Percentiles rank a stretch among this genome's conserved stretches.
Evolutionary conservation across 92 coral and sea anemone species (phyloP).

Genomic region (Hydrozoanthus gracilis): DNA sequence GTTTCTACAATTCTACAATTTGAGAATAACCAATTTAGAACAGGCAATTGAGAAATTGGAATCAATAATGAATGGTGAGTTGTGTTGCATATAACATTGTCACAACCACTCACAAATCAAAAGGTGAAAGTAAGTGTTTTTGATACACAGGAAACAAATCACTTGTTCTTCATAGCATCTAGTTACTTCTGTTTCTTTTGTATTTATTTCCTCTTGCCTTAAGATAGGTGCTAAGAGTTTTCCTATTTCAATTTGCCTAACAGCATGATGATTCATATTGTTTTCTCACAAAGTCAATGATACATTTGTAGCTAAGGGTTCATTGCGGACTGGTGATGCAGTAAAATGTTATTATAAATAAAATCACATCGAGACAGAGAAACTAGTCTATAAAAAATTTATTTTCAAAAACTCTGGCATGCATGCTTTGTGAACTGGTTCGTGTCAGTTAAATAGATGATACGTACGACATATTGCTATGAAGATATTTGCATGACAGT

Average conservation of each 20-base stretch:
- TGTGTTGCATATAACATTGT: neutral
- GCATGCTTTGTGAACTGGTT: too few relatives aligned
- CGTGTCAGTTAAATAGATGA: too few relatives aligned
- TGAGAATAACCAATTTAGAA: neutral
- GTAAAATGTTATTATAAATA: too few relatives aligned
- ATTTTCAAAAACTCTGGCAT: too few relatives aligned
- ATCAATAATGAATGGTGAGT: neutral
- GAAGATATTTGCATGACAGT: too few relatives aligned
- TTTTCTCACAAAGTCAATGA: too few relatives aligned
- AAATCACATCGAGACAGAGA: too few relatives aligned
- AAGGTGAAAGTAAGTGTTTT: neutral
- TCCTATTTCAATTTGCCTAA: neutral
- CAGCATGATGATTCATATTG: too few relatives aligned
- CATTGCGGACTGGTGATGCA: too few relatives aligned
- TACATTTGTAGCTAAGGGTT: too few relatives aligned
- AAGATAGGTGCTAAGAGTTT: neutral
- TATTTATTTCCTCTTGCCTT: neutral
- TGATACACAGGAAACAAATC: neutral
- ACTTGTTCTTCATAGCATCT: neutral
- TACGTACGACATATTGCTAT: too few relatives aligned
- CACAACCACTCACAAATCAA: neutral
- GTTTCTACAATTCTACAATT: neutral
- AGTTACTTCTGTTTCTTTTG: conserved; percentile 4
- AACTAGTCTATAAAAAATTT: too few relatives aligned
- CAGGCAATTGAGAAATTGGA: neutral